A percentile compares a stretch with the other conserved stretches of the same genome.
These are phyloP conservation scores for Octodonta nipae DNA, from an alignment of 2,888 invertebrate genomes.

Conservation along the genomic window DNA sequence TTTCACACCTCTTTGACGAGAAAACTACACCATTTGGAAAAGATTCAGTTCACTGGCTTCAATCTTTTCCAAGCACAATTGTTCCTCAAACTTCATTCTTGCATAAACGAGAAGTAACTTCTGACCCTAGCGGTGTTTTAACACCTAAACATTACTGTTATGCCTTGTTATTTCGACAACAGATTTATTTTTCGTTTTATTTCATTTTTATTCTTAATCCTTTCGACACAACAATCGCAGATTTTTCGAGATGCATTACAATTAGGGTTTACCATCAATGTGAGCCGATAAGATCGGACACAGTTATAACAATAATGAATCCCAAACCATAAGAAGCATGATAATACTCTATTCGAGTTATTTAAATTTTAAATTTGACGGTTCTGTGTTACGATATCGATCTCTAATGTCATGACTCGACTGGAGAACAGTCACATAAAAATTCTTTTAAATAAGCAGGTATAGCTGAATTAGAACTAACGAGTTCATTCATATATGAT, in stretches of 20 bases:
- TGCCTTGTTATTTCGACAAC: neutral
- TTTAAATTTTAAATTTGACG: slow-evolving; percentile 24
- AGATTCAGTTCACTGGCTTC: too few relatives aligned
- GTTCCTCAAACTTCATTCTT: too few relatives aligned
- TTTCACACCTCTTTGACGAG: too few relatives aligned
- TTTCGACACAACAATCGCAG: too few relatives aligned
- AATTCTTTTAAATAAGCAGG: slow-evolving; percentile 18
- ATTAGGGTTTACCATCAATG: slow-evolving; percentile 14
- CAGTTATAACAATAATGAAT: slow-evolving; percentile 14
- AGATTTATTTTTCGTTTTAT: neutral
- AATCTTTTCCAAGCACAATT: too few relatives aligned
- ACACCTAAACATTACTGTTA: too few relatives aligned
- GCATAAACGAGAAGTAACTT: too few relatives aligned
- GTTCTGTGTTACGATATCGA: slow-evolving; percentile 23
- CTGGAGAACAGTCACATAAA: slow-evolving; percentile 18
- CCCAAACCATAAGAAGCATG: slow-evolving; percentile 14
- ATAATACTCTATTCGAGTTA: slow-evolving; percentile 13
- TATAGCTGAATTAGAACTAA: neutral
- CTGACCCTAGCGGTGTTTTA: too few relatives aligned
- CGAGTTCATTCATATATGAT: slow-evolving; percentile 2
- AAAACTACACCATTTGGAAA: too few relatives aligned
- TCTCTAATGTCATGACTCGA: slow-evolving; percentile 22
- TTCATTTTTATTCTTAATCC: slow-evolving; percentile 7
- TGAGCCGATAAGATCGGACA: slow-evolving; percentile 10
- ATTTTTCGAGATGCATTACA: slow-evolving; percentile 11